These are phyloP conservation scores for Esox masquinongy DNA, from an alignment of 2,797 vertebrate genomes.

Conservation along the genomic window DNA sequence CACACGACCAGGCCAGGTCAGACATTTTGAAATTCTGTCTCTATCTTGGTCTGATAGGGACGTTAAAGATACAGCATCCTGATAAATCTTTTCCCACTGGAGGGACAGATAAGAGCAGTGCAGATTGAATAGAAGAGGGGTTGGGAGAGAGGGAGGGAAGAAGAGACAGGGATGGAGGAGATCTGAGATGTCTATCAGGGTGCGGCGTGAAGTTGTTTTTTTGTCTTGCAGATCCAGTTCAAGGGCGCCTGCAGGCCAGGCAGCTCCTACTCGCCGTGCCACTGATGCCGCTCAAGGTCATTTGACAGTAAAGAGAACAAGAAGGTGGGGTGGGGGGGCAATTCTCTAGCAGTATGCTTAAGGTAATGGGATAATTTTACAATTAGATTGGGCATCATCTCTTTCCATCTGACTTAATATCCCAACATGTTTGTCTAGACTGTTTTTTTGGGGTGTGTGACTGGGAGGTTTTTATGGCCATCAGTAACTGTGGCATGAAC, in stretches of 20 bases:
- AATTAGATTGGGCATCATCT: constrained; percentile 45
- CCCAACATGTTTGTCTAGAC: constrained; percentile 41
- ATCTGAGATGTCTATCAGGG: constrained; percentile 96
- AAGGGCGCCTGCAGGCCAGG: constrained; percentile 97
- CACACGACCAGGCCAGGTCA: constrained; percentile 50
- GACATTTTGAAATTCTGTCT: constrained; percentile 77
- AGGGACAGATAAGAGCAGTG: constrained; percentile 67
- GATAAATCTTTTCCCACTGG: constrained; percentile 86
- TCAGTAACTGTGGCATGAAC: background rate
- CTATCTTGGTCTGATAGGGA: constrained; percentile 73
- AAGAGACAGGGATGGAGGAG: constrained; percentile 22
- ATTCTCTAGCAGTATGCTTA: constrained; percentile 60
- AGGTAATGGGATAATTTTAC: too few relatives aligned
- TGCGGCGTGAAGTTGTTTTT: constrained; percentile 90
- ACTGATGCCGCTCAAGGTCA: constrained; percentile 96
- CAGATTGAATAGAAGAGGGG: constrained; percentile 71
- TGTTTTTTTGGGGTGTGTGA: constrained; percentile 57
- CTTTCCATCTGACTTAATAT: constrained; percentile 41
- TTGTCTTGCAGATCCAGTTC: constrained; percentile 99
- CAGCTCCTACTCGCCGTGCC: constrained; percentile 89
- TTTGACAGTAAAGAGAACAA: constrained; percentile 93
- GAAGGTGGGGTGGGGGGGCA: constrained; percentile 50
- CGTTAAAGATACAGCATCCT: constrained; percentile 93
- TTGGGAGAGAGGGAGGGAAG: constrained; percentile 18
- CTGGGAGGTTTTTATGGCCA: too few relatives aligned